Evolutionary conservation across 2,797 vertebrate species (phyloP).

Genomic region (Champsocephalus esox): DNA sequence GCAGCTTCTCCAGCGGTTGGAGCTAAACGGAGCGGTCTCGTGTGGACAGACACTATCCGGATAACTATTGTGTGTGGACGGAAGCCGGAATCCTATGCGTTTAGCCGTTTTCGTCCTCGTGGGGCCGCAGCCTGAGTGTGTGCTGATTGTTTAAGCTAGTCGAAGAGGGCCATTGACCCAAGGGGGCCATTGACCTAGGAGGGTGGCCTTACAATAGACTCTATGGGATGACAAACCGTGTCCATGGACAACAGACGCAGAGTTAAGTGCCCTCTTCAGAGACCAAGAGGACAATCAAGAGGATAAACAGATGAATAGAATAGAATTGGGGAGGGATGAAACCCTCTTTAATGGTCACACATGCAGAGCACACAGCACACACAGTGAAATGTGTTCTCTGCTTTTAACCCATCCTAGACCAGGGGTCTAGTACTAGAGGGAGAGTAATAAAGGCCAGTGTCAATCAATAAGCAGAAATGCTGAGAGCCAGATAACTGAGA

Average conservation of each 20-base stretch:
- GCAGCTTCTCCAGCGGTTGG: no score
- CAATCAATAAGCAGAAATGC: slow-evolving; percentile 47
- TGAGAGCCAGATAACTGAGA: neutral
- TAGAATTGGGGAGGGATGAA: neutral
- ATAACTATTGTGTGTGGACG: no score
- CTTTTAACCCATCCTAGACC: no score
- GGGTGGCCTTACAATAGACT: slow-evolving; percentile 59
- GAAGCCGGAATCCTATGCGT: no score
- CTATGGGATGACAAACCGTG: slow-evolving; percentile 68
- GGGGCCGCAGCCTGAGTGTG: slow-evolving; percentile 38
- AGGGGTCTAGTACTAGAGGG: no score
- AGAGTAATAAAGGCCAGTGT: slow-evolving; percentile 40
- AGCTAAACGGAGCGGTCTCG: no score
- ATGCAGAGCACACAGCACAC: no score
- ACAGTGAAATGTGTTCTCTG: no score
- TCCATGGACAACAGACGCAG: slow-evolving; percentile 60
- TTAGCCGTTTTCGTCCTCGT: no score
- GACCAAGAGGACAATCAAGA: slow-evolving; percentile 38
- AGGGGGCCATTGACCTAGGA: slow-evolving; percentile 33
- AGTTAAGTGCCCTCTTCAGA: slow-evolving; percentile 54
- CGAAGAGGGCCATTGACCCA: slow-evolving; percentile 71
- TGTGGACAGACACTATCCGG: no score
- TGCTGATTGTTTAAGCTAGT: slow-evolving; percentile 78
- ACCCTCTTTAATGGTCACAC: no score
- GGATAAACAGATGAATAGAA: slow-evolving; percentile 37